These are phyloP conservation scores for Labrus mixtus DNA, from an alignment of 2,113 vertebrate genomes.

Conservation along the genomic window DNA sequence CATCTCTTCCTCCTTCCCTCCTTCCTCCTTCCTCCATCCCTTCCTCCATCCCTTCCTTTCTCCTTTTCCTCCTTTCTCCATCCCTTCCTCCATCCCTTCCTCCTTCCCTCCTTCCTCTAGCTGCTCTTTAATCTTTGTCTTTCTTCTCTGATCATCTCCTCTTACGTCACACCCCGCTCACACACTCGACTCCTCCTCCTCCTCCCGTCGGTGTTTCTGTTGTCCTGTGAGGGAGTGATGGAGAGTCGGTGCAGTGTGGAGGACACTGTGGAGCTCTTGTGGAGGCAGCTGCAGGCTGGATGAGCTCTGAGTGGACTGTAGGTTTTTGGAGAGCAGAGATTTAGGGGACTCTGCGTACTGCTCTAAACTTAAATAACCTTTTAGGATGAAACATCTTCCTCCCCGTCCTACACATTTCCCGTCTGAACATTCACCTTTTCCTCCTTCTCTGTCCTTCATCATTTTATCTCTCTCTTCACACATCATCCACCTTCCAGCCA, in stretches of 20 bases:
- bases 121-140: background rate
- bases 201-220: constrained; percentile 3
- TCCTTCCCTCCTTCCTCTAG: background rate
- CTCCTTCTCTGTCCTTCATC: background rate
- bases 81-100: background rate
- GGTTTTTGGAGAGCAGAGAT: constrained; percentile 9
- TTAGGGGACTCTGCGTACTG: background rate
- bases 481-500: constrained; percentile 4
- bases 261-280: background rate
- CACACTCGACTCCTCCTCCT: constrained; percentile 8
- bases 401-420: background rate
- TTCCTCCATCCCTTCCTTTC: no score
- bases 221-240: background rate
- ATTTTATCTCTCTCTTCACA: background rate
- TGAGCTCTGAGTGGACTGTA: constrained; percentile 2
- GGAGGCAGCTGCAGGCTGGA: constrained; percentile 19
- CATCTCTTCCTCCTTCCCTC: background rate
- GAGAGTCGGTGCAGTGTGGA: constrained; percentile 4
- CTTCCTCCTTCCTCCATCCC: background rate
- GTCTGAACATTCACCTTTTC: background rate
- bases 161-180: background rate
- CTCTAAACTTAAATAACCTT: no score
- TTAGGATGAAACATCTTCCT: background rate
- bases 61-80: background rate
- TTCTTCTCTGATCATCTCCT: no score